Conservation (phyloP, 2,797 vertebrate genomes). For the Agapornis canus region DNA sequence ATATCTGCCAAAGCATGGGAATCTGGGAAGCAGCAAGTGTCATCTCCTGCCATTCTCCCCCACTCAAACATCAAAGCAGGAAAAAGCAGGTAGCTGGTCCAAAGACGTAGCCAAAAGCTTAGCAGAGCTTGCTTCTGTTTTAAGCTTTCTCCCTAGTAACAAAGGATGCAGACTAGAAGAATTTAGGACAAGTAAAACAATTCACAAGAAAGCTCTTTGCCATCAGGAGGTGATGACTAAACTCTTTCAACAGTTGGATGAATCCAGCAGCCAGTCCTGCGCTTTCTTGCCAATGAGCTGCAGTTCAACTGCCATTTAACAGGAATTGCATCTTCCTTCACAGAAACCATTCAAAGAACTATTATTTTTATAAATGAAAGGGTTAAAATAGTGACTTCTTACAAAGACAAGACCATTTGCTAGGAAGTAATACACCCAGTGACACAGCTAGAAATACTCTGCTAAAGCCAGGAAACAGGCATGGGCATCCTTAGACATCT, state of each 20-base stretch:
- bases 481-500: not conserved
- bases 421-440: not conserved
- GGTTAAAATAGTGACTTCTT: not conserved
- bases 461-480: not conserved
- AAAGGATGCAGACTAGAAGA: not conserved
- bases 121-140: not conserved
- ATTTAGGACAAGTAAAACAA: not conserved
- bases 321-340: fast-evolving
- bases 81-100: not conserved
- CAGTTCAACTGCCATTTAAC: not conserved
- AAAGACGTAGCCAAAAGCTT: not conserved
- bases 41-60: not conserved
- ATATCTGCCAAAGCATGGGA: not conserved
- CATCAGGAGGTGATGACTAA: not conserved
- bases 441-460: not conserved
- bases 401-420: not conserved
- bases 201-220: not conserved
- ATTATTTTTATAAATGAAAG: not conserved
- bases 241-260: not conserved
- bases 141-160: not conserved
- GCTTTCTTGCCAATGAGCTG: fast-evolving
- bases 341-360: not conserved
- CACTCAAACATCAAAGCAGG: fast-evolving
- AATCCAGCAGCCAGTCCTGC: not conserved
- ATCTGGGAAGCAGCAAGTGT: not conserved